These are phyloP conservation scores for Caranx ignobilis DNA, from an alignment of 2,113 vertebrate species.

Conservation along the genomic window DNA sequence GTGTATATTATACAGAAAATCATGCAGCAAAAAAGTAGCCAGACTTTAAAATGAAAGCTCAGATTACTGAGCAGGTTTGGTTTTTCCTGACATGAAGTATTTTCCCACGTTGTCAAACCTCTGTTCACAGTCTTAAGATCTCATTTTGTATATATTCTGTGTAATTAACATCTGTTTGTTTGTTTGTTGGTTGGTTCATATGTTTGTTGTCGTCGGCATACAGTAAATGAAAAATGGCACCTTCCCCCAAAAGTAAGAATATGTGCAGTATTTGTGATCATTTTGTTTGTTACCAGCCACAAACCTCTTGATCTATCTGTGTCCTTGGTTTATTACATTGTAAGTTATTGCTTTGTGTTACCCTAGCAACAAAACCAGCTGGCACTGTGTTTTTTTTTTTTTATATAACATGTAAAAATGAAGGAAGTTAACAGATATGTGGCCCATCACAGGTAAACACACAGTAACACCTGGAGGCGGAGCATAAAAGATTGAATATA, in stretches of 20 bases:
- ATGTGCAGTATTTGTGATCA: conserved; percentile 54
- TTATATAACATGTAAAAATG: conserved; percentile 57
- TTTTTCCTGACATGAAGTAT: conserved; percentile 40
- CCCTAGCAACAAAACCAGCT: conserved; percentile 81
- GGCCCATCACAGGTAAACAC: not conserved
- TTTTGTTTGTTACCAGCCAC: conserved; percentile 46
- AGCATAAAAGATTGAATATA: not conserved
- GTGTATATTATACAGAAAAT: conserved; percentile 68
- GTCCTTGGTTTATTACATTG: conserved; percentile 58
- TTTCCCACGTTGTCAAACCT: conserved; percentile 20
- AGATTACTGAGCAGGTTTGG: conserved; percentile 33
- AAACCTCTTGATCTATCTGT: conserved; percentile 18
- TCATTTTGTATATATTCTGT: conserved; percentile 74
- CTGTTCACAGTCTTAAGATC: conserved; percentile 43
- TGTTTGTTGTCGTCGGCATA: conserved; percentile 51
- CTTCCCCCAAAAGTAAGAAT: conserved; percentile 45
- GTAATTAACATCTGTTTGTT: conserved; percentile 49
- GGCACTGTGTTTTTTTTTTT: conserved; percentile 79
- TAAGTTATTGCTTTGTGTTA: conserved; percentile 80
- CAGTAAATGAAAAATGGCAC: conserved; percentile 53
- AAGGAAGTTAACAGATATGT: conserved; percentile 42
- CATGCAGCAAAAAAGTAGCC: conserved; percentile 69
- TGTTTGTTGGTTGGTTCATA: too few species aligned
- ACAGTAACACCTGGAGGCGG: not conserved
- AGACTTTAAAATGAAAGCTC: conserved; percentile 42